Conservation (phyloP, 2,888 invertebrate species). For the Nezara viridula region DNA sequence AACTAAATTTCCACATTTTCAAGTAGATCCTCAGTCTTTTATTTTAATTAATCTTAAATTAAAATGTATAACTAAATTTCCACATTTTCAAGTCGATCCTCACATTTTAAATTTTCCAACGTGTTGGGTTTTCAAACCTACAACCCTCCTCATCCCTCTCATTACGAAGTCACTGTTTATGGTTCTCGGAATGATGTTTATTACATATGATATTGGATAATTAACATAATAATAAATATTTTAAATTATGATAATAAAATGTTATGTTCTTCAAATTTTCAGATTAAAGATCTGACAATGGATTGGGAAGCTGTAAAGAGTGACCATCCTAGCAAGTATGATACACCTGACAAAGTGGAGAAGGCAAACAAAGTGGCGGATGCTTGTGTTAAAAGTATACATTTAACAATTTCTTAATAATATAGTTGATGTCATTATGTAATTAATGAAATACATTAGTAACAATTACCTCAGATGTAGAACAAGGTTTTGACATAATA, state of each 20-base stretch:
- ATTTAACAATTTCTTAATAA: not conserved
- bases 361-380: conserved; percentile 1
- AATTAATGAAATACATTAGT: not conserved
- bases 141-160: too few relatives aligned
- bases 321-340: not conserved
- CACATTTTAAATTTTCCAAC: too few relatives aligned
- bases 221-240: too few relatives aligned
- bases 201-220: too few relatives aligned
- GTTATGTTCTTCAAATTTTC: not conserved
- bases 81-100: too few relatives aligned
- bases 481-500: not conserved
- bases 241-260: not conserved
- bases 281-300: not conserved
- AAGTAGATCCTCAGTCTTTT: too few relatives aligned
- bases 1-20: too few relatives aligned
- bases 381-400: conserved; percentile 15
- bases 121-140: too few relatives aligned
- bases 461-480: not conserved
- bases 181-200: too few relatives aligned
- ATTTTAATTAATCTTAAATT: too few relatives aligned
- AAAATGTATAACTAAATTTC: too few relatives aligned
- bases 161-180: too few relatives aligned
- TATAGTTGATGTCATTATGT: not conserved
- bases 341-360: not conserved
- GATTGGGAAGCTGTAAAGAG: not conserved